Evolutionary conservation across 2,888 invertebrate species (phyloP), one percentile per base, ranked within the genome.

Genomic region (Amphipyra berbera): DNA sequence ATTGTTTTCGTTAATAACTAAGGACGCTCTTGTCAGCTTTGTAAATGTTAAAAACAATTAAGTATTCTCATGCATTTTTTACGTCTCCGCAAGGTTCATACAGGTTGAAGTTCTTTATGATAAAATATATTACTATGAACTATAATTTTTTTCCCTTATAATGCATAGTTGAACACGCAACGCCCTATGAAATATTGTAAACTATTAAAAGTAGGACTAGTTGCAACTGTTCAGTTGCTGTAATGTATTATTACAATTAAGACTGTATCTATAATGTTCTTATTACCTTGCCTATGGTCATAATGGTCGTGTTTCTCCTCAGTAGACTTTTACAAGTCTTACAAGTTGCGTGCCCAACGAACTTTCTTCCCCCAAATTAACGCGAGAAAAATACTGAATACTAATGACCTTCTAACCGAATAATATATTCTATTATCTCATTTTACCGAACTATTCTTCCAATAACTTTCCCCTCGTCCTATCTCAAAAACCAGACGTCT

Each of bases 401-500:
- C 55, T 74, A 71, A 68, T 68, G 62, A 69, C 49, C 41, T 46
- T 55, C 50, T 75, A 73, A 67, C 65, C 70, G 68, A 71, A 70
- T 74, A 78, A 79, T 76, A 81, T 80, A 78, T 76, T 81, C 78
- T 80, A 83, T 84, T 85, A 83, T 82, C 83, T 82, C 74, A 82
- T 87, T 82, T 30, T 73, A 77, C 81, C 83, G 79, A 79, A 81
- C 82, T 82, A 83, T 85, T 82, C 82, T 82, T 83, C 85, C 88
- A 89, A 91, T 90, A 91, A 88, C 82, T 82, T 86, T 84, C 81
- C 76, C 72, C 79, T 84, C 86, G 83, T 87, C 88, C 76, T 90
- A 91, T 91, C 91, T 91, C 87, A 81, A 85, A 84, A 87, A 88
- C 86, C 91, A 91, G 91, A 89, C 92, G 91, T 92, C 92, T 92